Conservation (phyloP, 2,888 invertebrate species). For the Drosophila nigricruria region DNA sequence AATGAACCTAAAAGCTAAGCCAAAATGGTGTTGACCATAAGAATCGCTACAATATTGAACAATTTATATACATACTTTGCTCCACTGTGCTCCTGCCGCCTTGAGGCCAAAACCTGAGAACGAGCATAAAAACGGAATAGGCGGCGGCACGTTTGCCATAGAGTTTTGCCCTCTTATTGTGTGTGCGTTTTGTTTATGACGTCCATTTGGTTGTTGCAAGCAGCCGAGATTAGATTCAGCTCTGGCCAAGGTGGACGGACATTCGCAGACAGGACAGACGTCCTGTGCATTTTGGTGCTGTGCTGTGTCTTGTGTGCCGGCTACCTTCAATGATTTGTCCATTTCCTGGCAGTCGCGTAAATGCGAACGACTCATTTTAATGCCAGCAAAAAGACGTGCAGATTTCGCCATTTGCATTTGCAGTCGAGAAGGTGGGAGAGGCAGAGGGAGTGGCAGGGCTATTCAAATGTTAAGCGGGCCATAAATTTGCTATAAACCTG, state of each 20-base stretch:
- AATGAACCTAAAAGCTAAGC: too few relatives aligned
- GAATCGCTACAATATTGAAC: too few relatives aligned
- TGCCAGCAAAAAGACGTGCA: slow-evolving; percentile 60
- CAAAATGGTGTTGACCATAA: too few relatives aligned
- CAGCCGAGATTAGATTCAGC: slow-evolving; percentile 63
- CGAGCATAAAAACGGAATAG: slow-evolving; percentile 38
- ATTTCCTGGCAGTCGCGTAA: slow-evolving; percentile 37
- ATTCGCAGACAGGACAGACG: background rate
- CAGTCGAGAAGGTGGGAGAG: slow-evolving; percentile 1
- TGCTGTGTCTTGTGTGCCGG: slow-evolving; percentile 6
- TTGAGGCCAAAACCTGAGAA: slow-evolving; percentile 12
- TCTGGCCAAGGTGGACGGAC: slow-evolving; percentile 39
- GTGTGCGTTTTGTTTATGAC: slow-evolving; percentile 67
- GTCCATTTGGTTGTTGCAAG: slow-evolving; percentile 64
- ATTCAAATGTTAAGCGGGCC: slow-evolving; percentile 54
- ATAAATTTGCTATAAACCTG: slow-evolving; percentile 52
- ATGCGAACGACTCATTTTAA: slow-evolving; percentile 58
- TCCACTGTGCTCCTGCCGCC: slow-evolving; percentile 42
- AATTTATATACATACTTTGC: too few relatives aligned
- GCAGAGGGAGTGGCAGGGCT: background rate
- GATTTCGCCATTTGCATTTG: slow-evolving; percentile 60
- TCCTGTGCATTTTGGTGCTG: background rate
- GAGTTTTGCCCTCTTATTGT: slow-evolving; percentile 21
- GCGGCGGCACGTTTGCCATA: slow-evolving; percentile 59
- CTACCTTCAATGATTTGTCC: slow-evolving; percentile 29